Percentiles rank a stretch among this genome's conserved stretches.
phyloP scores from a whole-genome alignment of 2,113 vertebrate species.

The Probosciger aterrimus region DNA sequence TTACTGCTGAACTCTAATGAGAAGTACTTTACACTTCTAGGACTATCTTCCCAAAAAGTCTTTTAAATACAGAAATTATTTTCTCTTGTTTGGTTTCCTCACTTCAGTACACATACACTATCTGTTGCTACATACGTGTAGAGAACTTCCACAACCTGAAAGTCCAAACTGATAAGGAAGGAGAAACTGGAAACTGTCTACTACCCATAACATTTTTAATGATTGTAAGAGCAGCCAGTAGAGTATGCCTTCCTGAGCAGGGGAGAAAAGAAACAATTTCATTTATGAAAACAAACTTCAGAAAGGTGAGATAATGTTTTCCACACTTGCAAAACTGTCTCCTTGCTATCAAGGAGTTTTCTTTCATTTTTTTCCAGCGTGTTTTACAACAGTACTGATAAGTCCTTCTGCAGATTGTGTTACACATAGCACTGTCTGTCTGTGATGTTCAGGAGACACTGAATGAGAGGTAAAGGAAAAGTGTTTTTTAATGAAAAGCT shows the following conservation, averaged over 20 bases:
- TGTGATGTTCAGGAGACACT: neutral
- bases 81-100: neutral
- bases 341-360: neutral
- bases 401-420: neutral
- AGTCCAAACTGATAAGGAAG: neutral
- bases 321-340: neutral
- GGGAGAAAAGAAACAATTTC: neutral
- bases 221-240: neutral
- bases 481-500: neutral
- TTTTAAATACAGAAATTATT: neutral
- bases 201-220: neutral
- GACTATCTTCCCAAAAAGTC: neutral
- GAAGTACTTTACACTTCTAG: neutral
- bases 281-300: neutral
- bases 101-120: neutral
- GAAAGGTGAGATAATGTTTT: neutral
- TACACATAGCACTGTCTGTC: neutral
- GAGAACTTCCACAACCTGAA: neutral
- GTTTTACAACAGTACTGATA: neutral
- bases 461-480: neutral
- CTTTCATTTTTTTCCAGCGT: neutral
- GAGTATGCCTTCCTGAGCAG: neutral
- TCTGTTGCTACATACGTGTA: accelerated
- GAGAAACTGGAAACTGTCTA: neutral
- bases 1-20: neutral